Evolutionary conservation across 1,140 invertebrate genomes (phyloP).

Genomic region (Bombus cullumanus): DNA sequence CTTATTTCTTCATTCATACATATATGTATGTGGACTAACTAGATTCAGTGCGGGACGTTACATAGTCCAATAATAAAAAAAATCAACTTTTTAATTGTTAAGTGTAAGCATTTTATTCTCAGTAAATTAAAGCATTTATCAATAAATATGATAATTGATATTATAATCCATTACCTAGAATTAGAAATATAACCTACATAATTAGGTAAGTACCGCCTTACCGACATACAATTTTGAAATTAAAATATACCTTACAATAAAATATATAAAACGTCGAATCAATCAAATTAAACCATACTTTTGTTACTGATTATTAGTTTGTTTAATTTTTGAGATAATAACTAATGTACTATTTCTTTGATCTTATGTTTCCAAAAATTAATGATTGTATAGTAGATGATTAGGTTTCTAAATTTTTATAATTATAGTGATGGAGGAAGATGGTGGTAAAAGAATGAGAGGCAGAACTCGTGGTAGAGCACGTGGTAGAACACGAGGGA

Average conservation of each 20-base stretch:
- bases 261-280: not conserved
- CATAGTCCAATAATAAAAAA: slow-evolving; percentile 14
- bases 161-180: not conserved
- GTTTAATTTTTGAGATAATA: not conserved
- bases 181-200: slow-evolving; percentile 42
- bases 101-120: slow-evolving; percentile 16
- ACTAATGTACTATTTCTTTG: not conserved
- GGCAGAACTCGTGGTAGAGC: slow-evolving; percentile 84
- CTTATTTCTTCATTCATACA: slow-evolving; percentile 39
- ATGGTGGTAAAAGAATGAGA: slow-evolving; percentile 80
- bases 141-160: not conserved
- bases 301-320: not conserved
- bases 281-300: not conserved
- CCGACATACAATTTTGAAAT: not conserved
- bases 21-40: not conserved
- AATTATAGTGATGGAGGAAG: slow-evolving; percentile 77
- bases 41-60: not conserved
- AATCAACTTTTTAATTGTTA: slow-evolving; percentile 20
- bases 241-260: not conserved
- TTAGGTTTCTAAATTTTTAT: slow-evolving; percentile 8
- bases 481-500: slow-evolving; percentile 87
- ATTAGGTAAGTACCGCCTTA: not conserved
- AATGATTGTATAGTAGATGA: not conserved
- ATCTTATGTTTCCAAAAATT: not conserved
- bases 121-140: not conserved